These are phyloP conservation scores for Pelodiscus sinensis DNA, from an alignment of 2,113 vertebrate species.

Conservation along the genomic window DNA sequence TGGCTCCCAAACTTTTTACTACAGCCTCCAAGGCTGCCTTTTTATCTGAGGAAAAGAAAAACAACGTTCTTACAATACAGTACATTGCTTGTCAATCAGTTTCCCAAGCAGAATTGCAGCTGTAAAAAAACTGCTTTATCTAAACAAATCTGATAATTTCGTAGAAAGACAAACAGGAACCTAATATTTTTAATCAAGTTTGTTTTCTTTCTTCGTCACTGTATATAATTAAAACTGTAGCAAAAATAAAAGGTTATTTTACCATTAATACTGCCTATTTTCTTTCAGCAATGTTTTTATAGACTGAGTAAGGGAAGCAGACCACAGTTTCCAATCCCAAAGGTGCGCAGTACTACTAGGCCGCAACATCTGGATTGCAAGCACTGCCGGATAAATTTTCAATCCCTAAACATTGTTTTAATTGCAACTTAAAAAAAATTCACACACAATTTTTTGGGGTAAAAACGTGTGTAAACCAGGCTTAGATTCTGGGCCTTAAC, in stretches of 20 bases:
- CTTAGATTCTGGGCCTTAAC: background rate
- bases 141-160: background rate
- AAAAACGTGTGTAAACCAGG: background rate
- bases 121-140: background rate
- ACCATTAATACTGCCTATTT: background rate
- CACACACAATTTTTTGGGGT: background rate
- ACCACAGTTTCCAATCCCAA: background rate
- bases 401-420: background rate
- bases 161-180: background rate
- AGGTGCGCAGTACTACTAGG: background rate
- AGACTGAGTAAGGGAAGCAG: background rate
- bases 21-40: slow-evolving; percentile 70
- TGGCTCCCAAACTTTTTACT: slow-evolving; percentile 64
- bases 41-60: slow-evolving; percentile 57
- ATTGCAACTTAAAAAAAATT: background rate
- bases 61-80: background rate
- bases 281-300: background rate
- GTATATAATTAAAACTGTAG: background rate
- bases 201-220: background rate
- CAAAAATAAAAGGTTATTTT: background rate
- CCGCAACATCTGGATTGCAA: background rate
- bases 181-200: background rate
- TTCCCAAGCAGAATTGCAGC: background rate
- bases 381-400: background rate
- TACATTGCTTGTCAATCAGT: rapidly evolving